Base-by-base conservation (phyloP, 2,888 invertebrate genomes). In the Amphimallon solstitiale region DNA sequence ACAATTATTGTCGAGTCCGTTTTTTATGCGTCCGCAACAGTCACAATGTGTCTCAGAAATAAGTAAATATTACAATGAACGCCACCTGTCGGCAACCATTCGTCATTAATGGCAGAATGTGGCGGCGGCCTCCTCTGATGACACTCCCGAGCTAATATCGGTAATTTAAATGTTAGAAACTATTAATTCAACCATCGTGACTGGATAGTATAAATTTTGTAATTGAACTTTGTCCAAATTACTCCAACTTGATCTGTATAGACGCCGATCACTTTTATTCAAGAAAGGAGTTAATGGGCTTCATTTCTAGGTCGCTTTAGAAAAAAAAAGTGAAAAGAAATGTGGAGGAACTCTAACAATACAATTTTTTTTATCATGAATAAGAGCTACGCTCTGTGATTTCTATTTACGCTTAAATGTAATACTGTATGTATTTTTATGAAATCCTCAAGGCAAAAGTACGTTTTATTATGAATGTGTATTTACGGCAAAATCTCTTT, bases 21-120 rank as follows among this genome's bases (percentile, higher is more conserved):
- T 14, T 15, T 9, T 35, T 3, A 15, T 29, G 17, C 51, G 7
- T n/a, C 51, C 9, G 17, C 40, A 40, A 15, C 12, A 15, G 35
- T 21, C 29, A n/a, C 51, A 51, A 51, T 51, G n/a, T 35, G 51
- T 51, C 51, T 35, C 35, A 35, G 9, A 51, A 51, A 37, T 51
- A 51, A 51, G 35, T 51, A 51, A 51, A 51, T 51, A 51, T 51
- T 14, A 51, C 51, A 51, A 51, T 51, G 51, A 35, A 12, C 37
- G 51, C 51, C 51, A 51, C 51, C 51, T 51, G 51, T 51, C 51
- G 51, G 35, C 51, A 17, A 17, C 15, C 51, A n/a, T 51, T 35
- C 17, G 51, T 51, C 51, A 51, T 51, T 51, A 51, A 35, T 35
- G 34, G 12, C 40, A 12, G 40, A 40, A 40, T 40, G 40, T 15